phyloP scores from a whole-genome alignment of 2,797 vertebrate genomes.

The Sebastes variabilis region DNA sequence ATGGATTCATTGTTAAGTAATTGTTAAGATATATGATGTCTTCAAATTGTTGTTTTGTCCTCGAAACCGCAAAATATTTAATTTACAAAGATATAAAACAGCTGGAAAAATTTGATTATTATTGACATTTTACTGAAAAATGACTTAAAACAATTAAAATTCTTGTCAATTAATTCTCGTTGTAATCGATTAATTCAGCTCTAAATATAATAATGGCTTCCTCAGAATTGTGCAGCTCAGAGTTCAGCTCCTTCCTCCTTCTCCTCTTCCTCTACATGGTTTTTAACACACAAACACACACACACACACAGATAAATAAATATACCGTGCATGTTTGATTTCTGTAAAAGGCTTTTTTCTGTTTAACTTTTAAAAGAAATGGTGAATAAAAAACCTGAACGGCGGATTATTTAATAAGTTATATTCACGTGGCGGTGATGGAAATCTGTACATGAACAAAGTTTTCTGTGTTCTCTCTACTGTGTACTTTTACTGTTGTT shows the following conservation, averaged over 20 bases:
- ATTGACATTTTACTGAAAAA: not conserved
- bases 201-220: not conserved
- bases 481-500: conserved; percentile 5
- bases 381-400: conserved; percentile 76
- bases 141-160: not conserved
- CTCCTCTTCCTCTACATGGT: conserved; percentile 2
- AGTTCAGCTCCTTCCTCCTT: not conserved
- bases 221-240: not conserved
- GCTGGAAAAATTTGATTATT: not conserved
- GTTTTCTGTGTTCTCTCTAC: conserved; percentile 1
- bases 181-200: not conserved
- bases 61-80: not conserved
- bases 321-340: conserved; percentile 91
- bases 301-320: conserved; percentile 35
- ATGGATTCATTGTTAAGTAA: no score
- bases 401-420: conserved; percentile 93
- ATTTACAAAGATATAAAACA: not conserved
- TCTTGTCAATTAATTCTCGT: not conserved
- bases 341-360: conserved; percentile 87
- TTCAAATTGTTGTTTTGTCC: not conserved
- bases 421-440: conserved; percentile 80
- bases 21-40: not conserved
- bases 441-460: conserved; percentile 77
- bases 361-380: conserved; percentile 84
- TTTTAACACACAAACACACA: not conserved